phyloP scores from a whole-genome alignment of 2,888 invertebrate species.

The Eurytoma californica region DNA sequence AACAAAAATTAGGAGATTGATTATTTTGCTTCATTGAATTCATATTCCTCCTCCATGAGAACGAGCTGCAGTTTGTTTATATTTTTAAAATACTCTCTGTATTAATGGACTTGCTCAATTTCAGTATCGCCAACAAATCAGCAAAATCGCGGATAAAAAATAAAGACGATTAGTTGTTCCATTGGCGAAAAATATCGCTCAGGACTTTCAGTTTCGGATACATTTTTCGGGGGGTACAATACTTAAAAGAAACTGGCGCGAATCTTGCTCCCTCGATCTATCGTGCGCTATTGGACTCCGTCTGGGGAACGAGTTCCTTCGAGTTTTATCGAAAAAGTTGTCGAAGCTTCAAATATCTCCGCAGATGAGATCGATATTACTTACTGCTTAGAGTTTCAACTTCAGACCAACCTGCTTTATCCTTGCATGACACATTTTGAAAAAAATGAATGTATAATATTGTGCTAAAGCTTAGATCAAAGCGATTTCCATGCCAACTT shows the following conservation, averaged over 20 bases:
- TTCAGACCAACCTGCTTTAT: constrained; percentile 37
- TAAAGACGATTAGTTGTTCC: no score
- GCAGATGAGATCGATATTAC: constrained; percentile 56
- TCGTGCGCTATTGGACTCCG: constrained; percentile 57
- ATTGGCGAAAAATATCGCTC: no score
- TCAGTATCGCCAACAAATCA: no score
- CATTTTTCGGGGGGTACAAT: constrained; percentile 42
- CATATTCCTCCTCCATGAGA: no score
- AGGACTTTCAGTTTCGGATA: constrained; percentile 36
- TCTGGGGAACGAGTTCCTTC: constrained; percentile 59
- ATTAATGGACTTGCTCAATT: no score
- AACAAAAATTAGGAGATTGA: no score
- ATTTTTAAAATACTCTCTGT: no score
- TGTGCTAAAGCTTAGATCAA: constrained; percentile 8
- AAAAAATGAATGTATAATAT: constrained; percentile 10
- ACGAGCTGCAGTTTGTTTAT: no score
- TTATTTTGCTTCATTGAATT: no score
- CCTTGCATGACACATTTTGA: constrained; percentile 35
- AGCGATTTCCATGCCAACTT: neutral
- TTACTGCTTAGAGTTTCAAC: constrained; percentile 53
- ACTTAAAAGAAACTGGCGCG: constrained; percentile 41
- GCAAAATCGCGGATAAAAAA: no score
- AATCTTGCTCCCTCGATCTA: constrained; percentile 56
- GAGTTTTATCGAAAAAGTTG: constrained; percentile 65
- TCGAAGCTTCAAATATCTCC: constrained; percentile 61